Evolutionary conservation across 92 coral and sea anemone species (phyloP).

Genomic region (Porites cylindrica): DNA sequence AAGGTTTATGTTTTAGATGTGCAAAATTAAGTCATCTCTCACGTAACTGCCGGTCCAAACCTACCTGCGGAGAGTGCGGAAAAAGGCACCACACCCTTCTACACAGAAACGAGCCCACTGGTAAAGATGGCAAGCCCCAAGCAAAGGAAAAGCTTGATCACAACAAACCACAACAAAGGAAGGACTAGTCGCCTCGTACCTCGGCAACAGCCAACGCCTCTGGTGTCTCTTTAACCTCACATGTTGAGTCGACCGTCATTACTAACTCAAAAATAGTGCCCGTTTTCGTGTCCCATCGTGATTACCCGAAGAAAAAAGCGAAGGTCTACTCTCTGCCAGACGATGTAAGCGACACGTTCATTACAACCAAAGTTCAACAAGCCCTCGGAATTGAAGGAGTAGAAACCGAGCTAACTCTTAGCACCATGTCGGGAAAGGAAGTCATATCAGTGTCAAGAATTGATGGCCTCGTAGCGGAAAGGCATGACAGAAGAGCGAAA

Average conservation of each 20-base stretch:
- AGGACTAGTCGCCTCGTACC: neutral
- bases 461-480: no score
- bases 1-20: slow-evolving; percentile 47
- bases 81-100: slow-evolving; percentile 71
- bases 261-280: slow-evolving; percentile 33
- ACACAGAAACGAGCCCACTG: slow-evolving; percentile 53
- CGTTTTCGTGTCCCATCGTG: slow-evolving; percentile 18
- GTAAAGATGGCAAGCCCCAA: slow-evolving; percentile 17
- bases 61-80: slow-evolving; percentile 66
- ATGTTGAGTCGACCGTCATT: neutral
- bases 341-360: neutral
- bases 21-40: slow-evolving; percentile 36
- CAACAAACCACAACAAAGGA: neutral
- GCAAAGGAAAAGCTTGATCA: neutral
- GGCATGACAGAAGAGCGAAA: neutral
- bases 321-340: slow-evolving; percentile 48
- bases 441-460: no score
- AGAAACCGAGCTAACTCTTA: no score
- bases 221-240: neutral
- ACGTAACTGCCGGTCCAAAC: slow-evolving; percentile 27
- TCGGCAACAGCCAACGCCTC: neutral
- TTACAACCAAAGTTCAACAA: no score
- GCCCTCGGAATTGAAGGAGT: no score
- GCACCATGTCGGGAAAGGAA: no score
- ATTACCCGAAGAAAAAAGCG: slow-evolving; percentile 29